phyloP scores from a whole-genome alignment of 2,797 vertebrate genomes.

The Phoxinus dragarum region DNA sequence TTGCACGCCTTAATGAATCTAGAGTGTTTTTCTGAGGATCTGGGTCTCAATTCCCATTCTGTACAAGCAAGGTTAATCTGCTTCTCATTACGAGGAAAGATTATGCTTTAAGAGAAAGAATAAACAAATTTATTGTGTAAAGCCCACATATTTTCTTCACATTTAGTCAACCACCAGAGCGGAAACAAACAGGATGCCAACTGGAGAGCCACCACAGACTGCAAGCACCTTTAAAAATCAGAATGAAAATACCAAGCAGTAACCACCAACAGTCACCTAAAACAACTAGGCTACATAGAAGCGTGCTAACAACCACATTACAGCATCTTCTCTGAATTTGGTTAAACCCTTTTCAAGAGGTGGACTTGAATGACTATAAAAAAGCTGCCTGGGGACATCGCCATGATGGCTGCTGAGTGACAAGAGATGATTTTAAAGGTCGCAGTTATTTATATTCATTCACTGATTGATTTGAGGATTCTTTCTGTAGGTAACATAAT shows the following conservation, averaged over 20 bases:
- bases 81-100: conserved; percentile 55
- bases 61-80: conserved; percentile 39
- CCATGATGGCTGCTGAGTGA: background rate
- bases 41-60: conserved; percentile 27
- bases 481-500: background rate
- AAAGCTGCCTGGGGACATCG: background rate
- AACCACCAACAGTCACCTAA: background rate
- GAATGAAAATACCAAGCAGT: conserved; percentile 1
- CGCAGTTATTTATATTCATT: background rate
- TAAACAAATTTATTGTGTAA: conserved; percentile 57
- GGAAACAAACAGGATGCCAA: conserved; percentile 38
- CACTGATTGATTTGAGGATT: background rate
- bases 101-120: conserved; percentile 51
- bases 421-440: background rate
- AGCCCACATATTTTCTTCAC: conserved; percentile 50
- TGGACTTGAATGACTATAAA: background rate
- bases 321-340: background rate
- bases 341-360: background rate
- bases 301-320: background rate
- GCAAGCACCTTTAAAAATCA: conserved; percentile 12
- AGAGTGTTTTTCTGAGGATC: conserved; percentile 32
- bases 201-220: background rate
- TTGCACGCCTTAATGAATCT: conserved; percentile 25
- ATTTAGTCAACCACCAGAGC: conserved; percentile 47
- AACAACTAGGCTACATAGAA: background rate